Conservation (phyloP, 2,888 invertebrate genomes). For the Drosophila subsilvestris region DNA sequence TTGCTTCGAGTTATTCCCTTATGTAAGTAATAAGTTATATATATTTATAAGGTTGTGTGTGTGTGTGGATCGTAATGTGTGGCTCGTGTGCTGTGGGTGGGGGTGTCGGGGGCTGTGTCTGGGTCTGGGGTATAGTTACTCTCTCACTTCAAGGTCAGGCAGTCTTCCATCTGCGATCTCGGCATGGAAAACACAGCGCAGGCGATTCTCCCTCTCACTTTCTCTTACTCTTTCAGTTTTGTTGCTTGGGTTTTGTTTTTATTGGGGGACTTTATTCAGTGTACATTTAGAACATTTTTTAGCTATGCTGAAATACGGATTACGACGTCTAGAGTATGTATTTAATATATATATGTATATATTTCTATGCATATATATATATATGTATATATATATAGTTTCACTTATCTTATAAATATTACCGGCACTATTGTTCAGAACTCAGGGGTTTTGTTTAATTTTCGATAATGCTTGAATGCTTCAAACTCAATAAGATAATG, state of each 20-base stretch:
- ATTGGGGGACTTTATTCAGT: slow-evolving; percentile 50
- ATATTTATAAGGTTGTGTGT: slow-evolving; percentile 69
- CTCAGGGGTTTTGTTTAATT: slow-evolving; percentile 62
- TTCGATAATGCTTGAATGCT: slow-evolving; percentile 29
- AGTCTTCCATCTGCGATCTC: slow-evolving; percentile 16
- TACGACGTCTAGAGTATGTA: slow-evolving; percentile 64
- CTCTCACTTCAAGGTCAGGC: slow-evolving; percentile 19
- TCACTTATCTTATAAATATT: slow-evolving; percentile 80
- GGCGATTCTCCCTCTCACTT: slow-evolving; percentile 20
- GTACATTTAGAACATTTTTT: slow-evolving; percentile 72
- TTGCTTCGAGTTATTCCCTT: slow-evolving; percentile 64
- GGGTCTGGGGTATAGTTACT: slow-evolving; percentile 3
- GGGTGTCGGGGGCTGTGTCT: neutral
- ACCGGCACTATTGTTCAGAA: slow-evolving; percentile 84
- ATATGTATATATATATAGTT: slow-evolving; percentile 54
- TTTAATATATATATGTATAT: slow-evolving; percentile 49
- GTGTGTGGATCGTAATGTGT: slow-evolving; percentile 39
- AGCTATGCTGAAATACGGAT: slow-evolving; percentile 70
- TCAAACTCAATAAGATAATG: slow-evolving; percentile 23
- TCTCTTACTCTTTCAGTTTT: slow-evolving; percentile 24
- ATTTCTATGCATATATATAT: slow-evolving; percentile 43
- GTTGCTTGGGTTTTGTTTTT: slow-evolving; percentile 34
- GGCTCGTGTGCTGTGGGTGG: slow-evolving; percentile 16
- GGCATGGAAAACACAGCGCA: slow-evolving; percentile 36
- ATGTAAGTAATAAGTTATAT: slow-evolving; percentile 80